Evolutionary conservation across 2,113 vertebrate species (phyloP).

Genomic region (Sprattus sprattus): DNA sequence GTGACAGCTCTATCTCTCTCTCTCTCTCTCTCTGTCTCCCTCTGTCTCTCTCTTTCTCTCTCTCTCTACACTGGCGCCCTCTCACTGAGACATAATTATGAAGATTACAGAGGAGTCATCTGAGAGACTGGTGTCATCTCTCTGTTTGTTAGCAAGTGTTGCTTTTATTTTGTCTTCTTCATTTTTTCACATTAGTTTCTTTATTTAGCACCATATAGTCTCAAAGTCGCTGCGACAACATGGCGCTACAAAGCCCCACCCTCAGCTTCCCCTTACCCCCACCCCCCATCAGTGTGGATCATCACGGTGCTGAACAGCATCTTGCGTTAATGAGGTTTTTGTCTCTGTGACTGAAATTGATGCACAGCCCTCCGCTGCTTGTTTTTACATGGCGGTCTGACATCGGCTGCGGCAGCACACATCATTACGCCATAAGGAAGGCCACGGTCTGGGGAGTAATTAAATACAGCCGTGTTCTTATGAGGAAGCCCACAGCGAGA

Average conservation of each 20-base stretch:
- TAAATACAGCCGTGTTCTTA: slow-evolving; percentile 50
- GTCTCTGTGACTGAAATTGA: slow-evolving; percentile 26
- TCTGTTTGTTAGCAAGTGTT: neutral
- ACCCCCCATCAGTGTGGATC: slow-evolving; percentile 18
- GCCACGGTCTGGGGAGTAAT: slow-evolving; percentile 51
- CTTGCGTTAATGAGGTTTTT: slow-evolving; percentile 48
- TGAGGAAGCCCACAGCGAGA: slow-evolving; percentile 36
- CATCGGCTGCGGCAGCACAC: slow-evolving; percentile 46
- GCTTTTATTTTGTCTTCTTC: neutral
- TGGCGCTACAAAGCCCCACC: neutral
- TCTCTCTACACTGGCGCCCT: neutral
- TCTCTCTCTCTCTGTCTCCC: neutral
- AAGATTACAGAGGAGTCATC: slow-evolving; percentile 41
- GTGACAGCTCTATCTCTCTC: slow-evolving; percentile 37
- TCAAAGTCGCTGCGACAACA: neutral
- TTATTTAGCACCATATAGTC: neutral
- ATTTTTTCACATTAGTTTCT: too few species aligned
- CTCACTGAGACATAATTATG: slow-evolving; percentile 44
- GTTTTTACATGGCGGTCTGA: slow-evolving; percentile 36
- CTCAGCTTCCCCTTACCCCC: slow-evolving; percentile 16
- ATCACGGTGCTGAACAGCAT: slow-evolving; percentile 6
- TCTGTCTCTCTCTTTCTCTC: neutral
- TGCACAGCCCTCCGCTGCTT: slow-evolving; percentile 29
- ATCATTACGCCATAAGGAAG: slow-evolving; percentile 53
- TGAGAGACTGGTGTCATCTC: slow-evolving; percentile 25